Conservation (phyloP, 2,888 invertebrate species). For the Scaptomyza caliginosa region DNA sequence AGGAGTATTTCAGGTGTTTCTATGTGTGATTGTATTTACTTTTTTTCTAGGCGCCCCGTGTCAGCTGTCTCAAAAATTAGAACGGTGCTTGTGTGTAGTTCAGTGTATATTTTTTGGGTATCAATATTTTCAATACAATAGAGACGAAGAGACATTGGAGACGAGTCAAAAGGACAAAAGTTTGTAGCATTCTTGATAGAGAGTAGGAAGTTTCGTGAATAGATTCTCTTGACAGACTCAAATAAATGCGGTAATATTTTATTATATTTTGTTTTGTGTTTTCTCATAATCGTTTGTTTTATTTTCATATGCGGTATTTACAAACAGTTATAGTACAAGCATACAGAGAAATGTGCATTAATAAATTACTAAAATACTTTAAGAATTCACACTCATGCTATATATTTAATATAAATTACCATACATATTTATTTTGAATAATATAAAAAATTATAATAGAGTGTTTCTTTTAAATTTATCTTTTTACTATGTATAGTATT, state of each 20-base stretch:
- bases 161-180: slow-evolving; percentile 5
- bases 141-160: not conserved
- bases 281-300: slow-evolving; percentile 19
- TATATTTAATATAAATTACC: slow-evolving; percentile 5
- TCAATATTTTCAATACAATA: not conserved
- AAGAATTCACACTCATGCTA: slow-evolving; percentile 40
- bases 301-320: slow-evolving; percentile 49
- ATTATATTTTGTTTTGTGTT: slow-evolving; percentile 9
- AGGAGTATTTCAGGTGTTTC: slow-evolving; percentile 14
- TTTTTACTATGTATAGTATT: slow-evolving; percentile 34
- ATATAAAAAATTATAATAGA: slow-evolving; percentile 2
- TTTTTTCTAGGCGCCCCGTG: slow-evolving; percentile 52
- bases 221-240: slow-evolving; percentile 29
- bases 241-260: slow-evolving; percentile 13
- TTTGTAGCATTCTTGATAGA: slow-evolving; percentile 14
- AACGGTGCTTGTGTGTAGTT: slow-evolving; percentile 35
- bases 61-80: slow-evolving; percentile 34
- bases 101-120: slow-evolving; percentile 27
- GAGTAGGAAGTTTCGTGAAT: not conserved
- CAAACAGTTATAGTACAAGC: slow-evolving; percentile 62
- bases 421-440: not conserved
- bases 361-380: slow-evolving; percentile 66
- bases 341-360: slow-evolving; percentile 51
- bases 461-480: slow-evolving; percentile 12
- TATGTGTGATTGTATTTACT: not conserved